phyloP scores from a whole-genome alignment of 2,888 invertebrate genomes.

The Monopis laevigella region DNA sequence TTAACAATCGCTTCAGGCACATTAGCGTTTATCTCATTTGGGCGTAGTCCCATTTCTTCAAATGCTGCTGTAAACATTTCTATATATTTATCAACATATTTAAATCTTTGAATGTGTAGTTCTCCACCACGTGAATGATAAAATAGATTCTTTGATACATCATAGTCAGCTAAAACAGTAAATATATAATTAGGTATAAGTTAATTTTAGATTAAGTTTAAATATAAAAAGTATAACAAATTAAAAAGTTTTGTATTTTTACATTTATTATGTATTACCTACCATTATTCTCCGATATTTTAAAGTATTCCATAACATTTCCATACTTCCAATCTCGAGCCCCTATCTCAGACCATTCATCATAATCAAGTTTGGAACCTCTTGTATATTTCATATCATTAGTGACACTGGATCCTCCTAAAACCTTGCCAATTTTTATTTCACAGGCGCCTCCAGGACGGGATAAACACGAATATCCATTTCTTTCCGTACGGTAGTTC shows the following conservation, averaged over 20 bases:
- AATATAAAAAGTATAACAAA: neutral
- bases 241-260: neutral
- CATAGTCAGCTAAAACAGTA: constrained; percentile 49
- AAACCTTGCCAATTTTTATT: constrained; percentile 49
- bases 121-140: constrained; percentile 57
- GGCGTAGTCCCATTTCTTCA: constrained; percentile 50
- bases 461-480: constrained; percentile 51
- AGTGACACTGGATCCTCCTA: constrained; percentile 54
- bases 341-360: constrained; percentile 45
- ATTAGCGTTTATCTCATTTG: constrained; percentile 49
- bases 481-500: constrained; percentile 54
- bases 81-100: constrained; percentile 45
- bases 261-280: neutral
- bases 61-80: constrained; percentile 49
- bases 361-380: constrained; percentile 51
- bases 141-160: constrained; percentile 49
- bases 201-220: neutral
- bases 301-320: constrained; percentile 50
- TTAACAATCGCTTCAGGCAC: constrained; percentile 49
- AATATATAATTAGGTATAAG: neutral
- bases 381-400: constrained; percentile 60
- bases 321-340: constrained; percentile 52
- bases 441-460: constrained; percentile 53
- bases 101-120: constrained; percentile 52
- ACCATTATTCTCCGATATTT: constrained; percentile 58